These are phyloP conservation scores for Lordiphosa mommai DNA, from an alignment of 1,140 invertebrate species.

Conservation along the genomic window DNA sequence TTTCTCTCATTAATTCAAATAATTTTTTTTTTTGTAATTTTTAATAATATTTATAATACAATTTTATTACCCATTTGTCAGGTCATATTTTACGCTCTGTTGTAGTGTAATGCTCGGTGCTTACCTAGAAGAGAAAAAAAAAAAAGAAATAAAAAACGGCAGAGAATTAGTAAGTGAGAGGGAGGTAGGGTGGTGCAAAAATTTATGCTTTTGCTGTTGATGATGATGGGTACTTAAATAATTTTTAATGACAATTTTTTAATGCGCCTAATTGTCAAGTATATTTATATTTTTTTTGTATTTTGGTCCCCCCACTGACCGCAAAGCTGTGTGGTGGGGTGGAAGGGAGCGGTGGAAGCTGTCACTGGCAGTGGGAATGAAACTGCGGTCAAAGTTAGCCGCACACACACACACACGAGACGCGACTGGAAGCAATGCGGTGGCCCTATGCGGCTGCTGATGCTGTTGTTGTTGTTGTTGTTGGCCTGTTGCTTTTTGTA, in stretches of 20 bases:
- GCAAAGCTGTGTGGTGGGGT: not conserved
- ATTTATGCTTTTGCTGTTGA: slow-evolving; percentile 27
- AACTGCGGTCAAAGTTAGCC: slow-evolving; percentile 57
- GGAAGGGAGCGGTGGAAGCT: slow-evolving; percentile 45
- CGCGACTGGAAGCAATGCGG: no score
- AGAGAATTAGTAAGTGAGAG: not conserved
- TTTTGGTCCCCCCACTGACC: slow-evolving; percentile 3
- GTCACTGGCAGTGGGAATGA: slow-evolving; percentile 55
- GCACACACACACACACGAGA: slow-evolving; percentile 4
- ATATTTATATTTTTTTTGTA: slow-evolving; percentile 2
- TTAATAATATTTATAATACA: no score
- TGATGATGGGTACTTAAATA: slow-evolving; percentile 48
- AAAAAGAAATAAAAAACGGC: not conserved
- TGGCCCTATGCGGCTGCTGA: slow-evolving; percentile 30
- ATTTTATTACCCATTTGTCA: no score
- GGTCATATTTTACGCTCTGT: no score
- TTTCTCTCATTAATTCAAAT: no score
- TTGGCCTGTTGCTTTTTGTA: slow-evolving; percentile 50
- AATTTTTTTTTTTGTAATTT: no score
- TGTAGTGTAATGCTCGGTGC: not conserved
- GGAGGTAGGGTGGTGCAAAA: not conserved
- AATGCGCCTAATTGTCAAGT: slow-evolving; percentile 55
- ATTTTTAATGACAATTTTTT: slow-evolving; percentile 44
- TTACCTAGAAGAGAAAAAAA: not conserved
- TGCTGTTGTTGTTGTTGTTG: slow-evolving; percentile 13